Evolutionary conservation across 2,797 vertebrate genomes (phyloP).

Genomic region (Tragopan temminckii): DNA sequence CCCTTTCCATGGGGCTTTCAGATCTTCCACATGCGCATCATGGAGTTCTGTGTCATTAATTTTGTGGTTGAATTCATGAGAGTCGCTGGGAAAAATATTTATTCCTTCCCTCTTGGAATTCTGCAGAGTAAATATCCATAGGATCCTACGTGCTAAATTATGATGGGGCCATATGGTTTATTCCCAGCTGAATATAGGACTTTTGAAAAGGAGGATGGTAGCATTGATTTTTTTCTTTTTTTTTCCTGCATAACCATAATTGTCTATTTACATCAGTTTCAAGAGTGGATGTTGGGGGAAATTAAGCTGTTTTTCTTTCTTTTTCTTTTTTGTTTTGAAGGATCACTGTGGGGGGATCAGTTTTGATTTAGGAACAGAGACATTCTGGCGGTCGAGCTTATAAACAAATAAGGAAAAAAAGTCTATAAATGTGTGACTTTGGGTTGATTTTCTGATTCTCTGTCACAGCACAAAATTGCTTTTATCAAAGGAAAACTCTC

Average conservation of each 20-base stretch:
- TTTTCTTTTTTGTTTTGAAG: not conserved
- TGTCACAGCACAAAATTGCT: not conserved
- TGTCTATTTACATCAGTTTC: conserved; percentile 44
- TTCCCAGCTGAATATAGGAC: conserved; percentile 52
- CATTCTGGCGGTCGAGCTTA: not conserved
- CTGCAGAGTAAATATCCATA: conserved; percentile 60
- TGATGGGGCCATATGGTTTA: conserved; percentile 61
- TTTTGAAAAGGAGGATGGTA: conserved; percentile 35
- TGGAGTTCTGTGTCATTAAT: not conserved
- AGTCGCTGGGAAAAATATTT: conserved; percentile 19
- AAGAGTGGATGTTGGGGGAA: conserved; percentile 5
- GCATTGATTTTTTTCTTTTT: not conserved
- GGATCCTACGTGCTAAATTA: conserved; percentile 43
- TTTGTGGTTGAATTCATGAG: not conserved
- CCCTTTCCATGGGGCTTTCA: not conserved
- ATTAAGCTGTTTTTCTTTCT: conserved; percentile 21
- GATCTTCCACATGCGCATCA: fast-evolving
- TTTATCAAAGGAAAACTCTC: not conserved
- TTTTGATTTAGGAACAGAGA: conserved; percentile 3
- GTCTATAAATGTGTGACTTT: not conserved
- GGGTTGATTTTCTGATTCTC: not conserved
- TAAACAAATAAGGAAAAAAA: conserved; percentile 14
- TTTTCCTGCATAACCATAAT: conserved; percentile 6
- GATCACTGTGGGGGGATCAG: not conserved
- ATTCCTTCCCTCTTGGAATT: conserved; percentile 54